A percentile compares a stretch with the other conserved stretches of the same genome.
These are phyloP conservation scores for Trachurus trachurus DNA, from an alignment of 2,797 vertebrate species.

Conservation along the genomic window DNA sequence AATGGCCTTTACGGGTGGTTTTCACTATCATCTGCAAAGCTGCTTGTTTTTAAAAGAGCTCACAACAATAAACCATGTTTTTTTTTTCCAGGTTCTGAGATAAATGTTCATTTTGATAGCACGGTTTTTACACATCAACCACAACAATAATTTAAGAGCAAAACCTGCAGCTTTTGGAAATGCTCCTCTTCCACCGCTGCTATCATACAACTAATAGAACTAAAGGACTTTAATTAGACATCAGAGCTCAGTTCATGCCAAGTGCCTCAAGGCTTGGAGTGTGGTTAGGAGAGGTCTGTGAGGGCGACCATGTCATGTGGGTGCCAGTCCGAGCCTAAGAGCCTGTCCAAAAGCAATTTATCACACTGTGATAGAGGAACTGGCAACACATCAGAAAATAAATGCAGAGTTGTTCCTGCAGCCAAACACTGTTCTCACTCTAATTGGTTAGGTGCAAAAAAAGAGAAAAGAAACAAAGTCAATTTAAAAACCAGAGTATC, in stretches of 20 bases:
- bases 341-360: slow-evolving; percentile 37
- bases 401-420: slow-evolving; percentile 12
- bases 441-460: slow-evolving; percentile 11
- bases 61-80: background rate
- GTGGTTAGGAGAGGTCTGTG: slow-evolving; percentile 19
- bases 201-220: slow-evolving; percentile 14
- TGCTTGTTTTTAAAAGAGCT: slow-evolving; percentile 37
- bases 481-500: slow-evolving; percentile 1
- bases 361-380: slow-evolving; percentile 25
- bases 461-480: background rate
- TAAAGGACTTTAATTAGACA: slow-evolving; percentile 39
- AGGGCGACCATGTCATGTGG: slow-evolving; percentile 12
- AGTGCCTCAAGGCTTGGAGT: slow-evolving; percentile 35
- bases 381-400: slow-evolving; percentile 27
- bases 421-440: slow-evolving; percentile 13
- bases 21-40: slow-evolving; percentile 42
- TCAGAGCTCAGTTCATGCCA: slow-evolving; percentile 31
- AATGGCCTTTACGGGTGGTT: slow-evolving; percentile 54
- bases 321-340: background rate
- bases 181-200: background rate
- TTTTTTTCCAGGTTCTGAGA: background rate
- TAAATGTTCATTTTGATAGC: slow-evolving; percentile 7
- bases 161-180: slow-evolving; percentile 2
- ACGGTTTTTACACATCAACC: background rate
- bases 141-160: background rate